Percentiles rank a stretch among this genome's conserved stretches.
phyloP scores from a whole-genome alignment of 1,140 invertebrate genomes.

The Charaxes varanes region DNA sequence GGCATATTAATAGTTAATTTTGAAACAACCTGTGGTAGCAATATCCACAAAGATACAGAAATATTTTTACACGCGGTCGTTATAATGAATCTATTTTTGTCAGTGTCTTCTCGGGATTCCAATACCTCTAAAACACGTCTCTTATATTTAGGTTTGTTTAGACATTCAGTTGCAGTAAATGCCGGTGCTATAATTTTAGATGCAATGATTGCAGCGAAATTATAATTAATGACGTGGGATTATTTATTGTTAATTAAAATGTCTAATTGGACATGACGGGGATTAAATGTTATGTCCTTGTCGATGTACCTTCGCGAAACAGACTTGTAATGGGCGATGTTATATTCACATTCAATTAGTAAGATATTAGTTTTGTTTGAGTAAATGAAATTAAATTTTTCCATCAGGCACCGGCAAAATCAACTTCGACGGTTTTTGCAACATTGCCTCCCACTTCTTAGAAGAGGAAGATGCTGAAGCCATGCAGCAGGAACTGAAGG shows the following conservation, averaged over 20 bases:
- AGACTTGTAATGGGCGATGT: no score
- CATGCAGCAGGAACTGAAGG: conserved; percentile 95
- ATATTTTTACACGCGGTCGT: conserved; percentile 52
- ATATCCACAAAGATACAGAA: conserved; percentile 45
- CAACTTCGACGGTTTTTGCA: conserved; percentile 95
- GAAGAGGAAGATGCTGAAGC: conserved; percentile 94
- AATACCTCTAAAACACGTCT: conserved; percentile 17
- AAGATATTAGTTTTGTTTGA: no score
- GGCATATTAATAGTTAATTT: conserved; percentile 26
- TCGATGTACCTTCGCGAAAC: background rate
- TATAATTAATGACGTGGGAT: conserved; percentile 3
- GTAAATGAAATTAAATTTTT: conserved; percentile 3
- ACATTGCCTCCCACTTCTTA: conserved; percentile 91
- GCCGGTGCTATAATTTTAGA: conserved; percentile 3
- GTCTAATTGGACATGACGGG: conserved; percentile 2
- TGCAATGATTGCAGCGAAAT: conserved; percentile 1
- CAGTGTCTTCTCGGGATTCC: conserved; percentile 21
- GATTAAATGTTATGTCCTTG: conserved; percentile 8
- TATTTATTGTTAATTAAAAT: conserved; percentile 11
- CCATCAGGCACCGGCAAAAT: conserved; percentile 85
- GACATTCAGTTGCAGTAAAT: conserved; percentile 9
- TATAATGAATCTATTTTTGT: conserved; percentile 53
- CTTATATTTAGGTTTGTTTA: conserved; percentile 13
- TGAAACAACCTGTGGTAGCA: conserved; percentile 24
- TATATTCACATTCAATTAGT: no score